These are phyloP conservation scores for Dynastes maya DNA, from an alignment of 2,888 invertebrate genomes.

Conservation along the genomic window DNA sequence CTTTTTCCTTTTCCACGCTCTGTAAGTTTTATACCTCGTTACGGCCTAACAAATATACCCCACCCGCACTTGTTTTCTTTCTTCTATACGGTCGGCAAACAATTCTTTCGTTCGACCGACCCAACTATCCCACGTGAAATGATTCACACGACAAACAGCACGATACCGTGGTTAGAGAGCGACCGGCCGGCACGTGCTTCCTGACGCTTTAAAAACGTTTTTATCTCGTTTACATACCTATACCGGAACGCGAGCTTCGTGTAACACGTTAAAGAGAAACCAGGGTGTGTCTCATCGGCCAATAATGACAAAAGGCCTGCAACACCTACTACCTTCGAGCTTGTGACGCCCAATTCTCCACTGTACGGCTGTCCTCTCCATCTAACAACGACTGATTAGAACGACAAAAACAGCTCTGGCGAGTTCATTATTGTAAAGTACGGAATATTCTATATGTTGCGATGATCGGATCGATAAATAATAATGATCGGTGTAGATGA, in stretches of 20 bases:
- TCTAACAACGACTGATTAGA: constrained; percentile 30
- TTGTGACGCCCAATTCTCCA: constrained; percentile 32
- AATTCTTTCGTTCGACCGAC: constrained; percentile 26
- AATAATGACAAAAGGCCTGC: constrained; percentile 44
- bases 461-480: constrained; percentile 37
- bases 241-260: constrained; percentile 6
- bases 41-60: constrained; percentile 8
- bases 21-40: background rate
- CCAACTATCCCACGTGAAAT: constrained; percentile 36
- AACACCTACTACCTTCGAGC: constrained; percentile 40
- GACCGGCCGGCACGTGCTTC: constrained; percentile 31
- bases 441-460: background rate
- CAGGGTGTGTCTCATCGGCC: constrained; percentile 40
- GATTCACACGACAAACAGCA: constrained; percentile 35
- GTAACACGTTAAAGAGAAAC: constrained; percentile 27
- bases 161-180: background rate
- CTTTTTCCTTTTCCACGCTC: background rate
- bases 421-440: constrained; percentile 39
- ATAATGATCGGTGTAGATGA: background rate
- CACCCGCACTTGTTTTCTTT: constrained; percentile 39
- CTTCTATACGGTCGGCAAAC: background rate
- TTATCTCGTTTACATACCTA: constrained; percentile 8
- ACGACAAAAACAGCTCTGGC: constrained; percentile 35
- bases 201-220: constrained; percentile 32
- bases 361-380: background rate